phyloP scores from a whole-genome alignment of 2,113 vertebrate genomes.

The Penelope pileata region DNA sequence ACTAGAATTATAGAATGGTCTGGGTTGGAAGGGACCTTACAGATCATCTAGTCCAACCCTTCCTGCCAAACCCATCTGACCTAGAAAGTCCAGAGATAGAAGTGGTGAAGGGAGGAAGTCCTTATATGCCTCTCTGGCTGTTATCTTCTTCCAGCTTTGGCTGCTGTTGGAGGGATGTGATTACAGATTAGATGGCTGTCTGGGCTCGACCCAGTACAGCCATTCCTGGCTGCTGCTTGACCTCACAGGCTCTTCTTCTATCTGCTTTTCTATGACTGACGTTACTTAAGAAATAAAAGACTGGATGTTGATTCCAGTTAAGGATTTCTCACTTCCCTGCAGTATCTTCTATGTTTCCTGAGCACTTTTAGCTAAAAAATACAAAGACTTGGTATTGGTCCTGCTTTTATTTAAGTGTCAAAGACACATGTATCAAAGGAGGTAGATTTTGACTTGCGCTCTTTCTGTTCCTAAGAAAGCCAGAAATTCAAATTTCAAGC shows the following conservation, averaged over 20 bases:
- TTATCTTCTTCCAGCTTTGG: neutral
- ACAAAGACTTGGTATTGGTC: neutral
- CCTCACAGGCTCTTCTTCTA: neutral
- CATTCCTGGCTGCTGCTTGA: neutral
- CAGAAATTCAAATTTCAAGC: neutral
- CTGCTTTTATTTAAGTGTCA: neutral
- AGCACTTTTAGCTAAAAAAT: neutral
- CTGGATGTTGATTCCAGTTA: neutral
- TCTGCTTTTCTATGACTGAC: neutral
- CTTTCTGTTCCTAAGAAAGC: neutral
- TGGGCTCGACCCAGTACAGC: neutral
- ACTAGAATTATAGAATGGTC: too few relatives aligned
- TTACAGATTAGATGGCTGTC: neutral
- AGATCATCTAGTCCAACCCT: too few relatives aligned
- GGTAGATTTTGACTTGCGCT: neutral
- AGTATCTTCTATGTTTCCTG: neutral
- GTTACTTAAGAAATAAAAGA: neutral
- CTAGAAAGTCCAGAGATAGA: neutral
- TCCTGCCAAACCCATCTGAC: neutral
- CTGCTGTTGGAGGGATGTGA: neutral
- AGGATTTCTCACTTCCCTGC: neutral
- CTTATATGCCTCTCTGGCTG: neutral
- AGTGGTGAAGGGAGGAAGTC: neutral
- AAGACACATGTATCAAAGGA: neutral
- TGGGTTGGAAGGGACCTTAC: too few relatives aligned